Evolutionary conservation across 64 coral and sea anemone genomes (phyloP).

Genomic region (Acropora tenuis): DNA sequence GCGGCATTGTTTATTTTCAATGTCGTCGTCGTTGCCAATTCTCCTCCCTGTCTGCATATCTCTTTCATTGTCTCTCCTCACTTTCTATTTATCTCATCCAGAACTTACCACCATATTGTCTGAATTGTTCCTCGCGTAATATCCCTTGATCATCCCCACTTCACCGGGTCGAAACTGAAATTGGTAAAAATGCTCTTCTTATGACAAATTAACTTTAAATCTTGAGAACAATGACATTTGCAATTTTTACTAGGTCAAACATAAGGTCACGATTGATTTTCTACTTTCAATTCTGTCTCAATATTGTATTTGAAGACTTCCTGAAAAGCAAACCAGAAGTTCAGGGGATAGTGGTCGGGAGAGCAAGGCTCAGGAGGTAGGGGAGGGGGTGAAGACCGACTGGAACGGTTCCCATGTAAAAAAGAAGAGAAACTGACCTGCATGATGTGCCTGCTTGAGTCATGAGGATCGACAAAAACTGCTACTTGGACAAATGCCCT

Average conservation of each 20-base stretch:
- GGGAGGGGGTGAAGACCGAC: too few species aligned
- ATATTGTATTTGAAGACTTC: too few species aligned
- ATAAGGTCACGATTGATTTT: too few species aligned
- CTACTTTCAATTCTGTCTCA: too few species aligned
- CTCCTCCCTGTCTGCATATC: not conserved
- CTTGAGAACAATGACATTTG: too few species aligned
- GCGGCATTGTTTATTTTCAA: too few species aligned
- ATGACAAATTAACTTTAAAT: too few species aligned
- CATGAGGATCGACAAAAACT: conserved; percentile 53
- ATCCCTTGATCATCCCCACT: conserved; percentile 42
- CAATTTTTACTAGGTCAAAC: too few species aligned
- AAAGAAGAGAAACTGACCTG: conserved; percentile 23
- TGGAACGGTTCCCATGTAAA: not conserved
- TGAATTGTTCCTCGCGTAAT: conserved; percentile 26
- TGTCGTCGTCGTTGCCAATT: too few species aligned
- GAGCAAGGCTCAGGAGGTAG: too few species aligned
- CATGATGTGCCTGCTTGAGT: conserved; percentile 62
- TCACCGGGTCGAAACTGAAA: conserved; percentile 25
- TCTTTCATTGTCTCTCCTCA: not conserved
- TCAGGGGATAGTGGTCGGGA: too few species aligned
- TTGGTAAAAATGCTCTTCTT: not conserved
- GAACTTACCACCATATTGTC: conserved; percentile 22
- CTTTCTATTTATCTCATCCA: not conserved
- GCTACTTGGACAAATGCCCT: conserved; percentile 61
- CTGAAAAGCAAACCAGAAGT: too few species aligned